Conservation (phyloP, 2,113 vertebrate species). For the Telmatochromis sp. region DNA sequence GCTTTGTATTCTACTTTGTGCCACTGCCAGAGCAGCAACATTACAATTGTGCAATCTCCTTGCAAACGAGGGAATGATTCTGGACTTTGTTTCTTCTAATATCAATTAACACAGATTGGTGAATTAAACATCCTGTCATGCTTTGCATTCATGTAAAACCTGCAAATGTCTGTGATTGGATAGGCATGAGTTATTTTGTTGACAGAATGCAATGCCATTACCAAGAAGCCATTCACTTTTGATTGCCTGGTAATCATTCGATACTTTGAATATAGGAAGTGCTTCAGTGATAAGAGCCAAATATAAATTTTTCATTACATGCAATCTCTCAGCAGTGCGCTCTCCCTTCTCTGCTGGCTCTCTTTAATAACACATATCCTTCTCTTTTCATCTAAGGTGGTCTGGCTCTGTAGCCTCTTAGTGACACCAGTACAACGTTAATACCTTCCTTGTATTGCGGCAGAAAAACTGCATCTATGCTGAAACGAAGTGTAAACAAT, state of each 20-base stretch:
- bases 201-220: slow-evolving; percentile 10
- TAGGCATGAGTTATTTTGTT: slow-evolving; percentile 8
- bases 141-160: not conserved
- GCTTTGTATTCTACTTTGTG: not conserved
- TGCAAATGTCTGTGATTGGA: not conserved
- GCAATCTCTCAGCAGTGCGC: slow-evolving; percentile 6
- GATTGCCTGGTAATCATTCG: slow-evolving; percentile 30
- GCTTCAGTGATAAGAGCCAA: slow-evolving; percentile 27
- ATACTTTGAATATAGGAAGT: slow-evolving; percentile 32
- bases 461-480: slow-evolving; percentile 1
- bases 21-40: not conserved
- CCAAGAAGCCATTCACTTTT: slow-evolving; percentile 17
- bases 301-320: slow-evolving; percentile 38
- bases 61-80: not conserved
- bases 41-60: not conserved
- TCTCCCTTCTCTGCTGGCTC: not conserved
- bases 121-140: not conserved
- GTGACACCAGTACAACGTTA: slow-evolving; percentile 31
- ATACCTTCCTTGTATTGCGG: slow-evolving; percentile 13
- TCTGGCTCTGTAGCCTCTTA: slow-evolving; percentile 10
- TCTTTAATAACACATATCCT: slow-evolving; percentile 30
- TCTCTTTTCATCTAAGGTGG: slow-evolving; percentile 17
- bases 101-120: slow-evolving; percentile 11
- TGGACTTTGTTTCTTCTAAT: not conserved
- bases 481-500: slow-evolving; percentile 28